Conservation (phyloP, 2,113 vertebrate species). For the Strigops habroptila region DNA sequence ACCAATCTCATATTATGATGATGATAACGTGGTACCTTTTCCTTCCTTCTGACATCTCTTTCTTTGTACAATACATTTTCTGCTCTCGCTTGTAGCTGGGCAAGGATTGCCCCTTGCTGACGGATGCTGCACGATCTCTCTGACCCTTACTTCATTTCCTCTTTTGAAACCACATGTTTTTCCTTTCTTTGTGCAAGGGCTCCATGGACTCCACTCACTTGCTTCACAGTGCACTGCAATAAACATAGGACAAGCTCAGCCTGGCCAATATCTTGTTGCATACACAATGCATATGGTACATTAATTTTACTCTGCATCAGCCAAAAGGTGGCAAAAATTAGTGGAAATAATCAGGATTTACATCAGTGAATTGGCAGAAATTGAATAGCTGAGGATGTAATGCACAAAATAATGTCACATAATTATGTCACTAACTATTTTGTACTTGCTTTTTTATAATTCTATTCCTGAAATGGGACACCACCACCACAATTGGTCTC, state of each 20-base stretch:
- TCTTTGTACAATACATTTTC: conserved; percentile 88
- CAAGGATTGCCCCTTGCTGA: conserved; percentile 85
- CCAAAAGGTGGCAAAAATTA: background rate
- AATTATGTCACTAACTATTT: background rate
- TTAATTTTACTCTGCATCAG: background rate
- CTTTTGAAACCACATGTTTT: conserved; percentile 92
- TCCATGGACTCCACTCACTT: conserved; percentile 91
- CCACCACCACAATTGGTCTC: background rate
- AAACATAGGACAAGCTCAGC: conserved; percentile 51
- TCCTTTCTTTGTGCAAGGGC: conserved; percentile 85
- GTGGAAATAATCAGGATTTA: background rate
- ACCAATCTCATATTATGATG: conserved; percentile 16
- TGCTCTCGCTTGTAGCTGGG: conserved; percentile 84
- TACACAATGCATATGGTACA: background rate
- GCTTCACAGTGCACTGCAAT: conserved; percentile 91
- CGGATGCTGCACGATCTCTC: conserved; percentile 85
- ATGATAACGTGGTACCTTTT: conserved; percentile 73
- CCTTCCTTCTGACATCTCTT: conserved; percentile 87
- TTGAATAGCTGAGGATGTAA: background rate
- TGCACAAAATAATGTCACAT: background rate
- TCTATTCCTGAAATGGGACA: background rate
- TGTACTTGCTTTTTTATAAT: background rate
- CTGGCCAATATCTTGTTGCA: background rate
- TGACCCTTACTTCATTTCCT: conserved; percentile 88
- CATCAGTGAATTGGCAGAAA: background rate